These are phyloP conservation scores for Pheosia tremula DNA, from an alignment of 2,888 invertebrate species.

Conservation along the genomic window DNA sequence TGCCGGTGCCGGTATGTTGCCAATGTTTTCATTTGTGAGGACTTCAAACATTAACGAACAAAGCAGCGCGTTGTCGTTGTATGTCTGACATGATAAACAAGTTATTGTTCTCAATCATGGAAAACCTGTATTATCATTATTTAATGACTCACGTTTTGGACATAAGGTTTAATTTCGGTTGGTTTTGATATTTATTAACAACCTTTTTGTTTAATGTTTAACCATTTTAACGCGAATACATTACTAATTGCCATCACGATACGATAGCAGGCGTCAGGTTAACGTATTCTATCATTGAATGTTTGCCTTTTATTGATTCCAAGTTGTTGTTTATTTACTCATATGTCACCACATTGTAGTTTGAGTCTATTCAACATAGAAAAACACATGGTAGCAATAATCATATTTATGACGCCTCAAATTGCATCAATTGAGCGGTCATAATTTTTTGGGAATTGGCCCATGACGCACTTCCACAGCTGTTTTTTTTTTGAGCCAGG, in stretches of 20 bases:
- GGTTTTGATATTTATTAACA: no score
- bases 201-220: no score
- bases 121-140: neutral
- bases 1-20: no score
- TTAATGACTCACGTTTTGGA: conserved; percentile 1
- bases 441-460: no score
- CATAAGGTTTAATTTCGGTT: neutral
- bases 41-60: neutral
- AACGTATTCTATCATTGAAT: neutral
- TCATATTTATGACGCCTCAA: no score
- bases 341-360: neutral
- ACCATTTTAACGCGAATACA: no score
- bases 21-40: neutral
- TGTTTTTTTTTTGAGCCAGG: no score
- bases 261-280: no score
- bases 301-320: neutral
- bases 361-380: neutral
- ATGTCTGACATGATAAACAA: conserved; percentile 5
- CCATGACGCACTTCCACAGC: no score
- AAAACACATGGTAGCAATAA: no score
- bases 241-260: no score
- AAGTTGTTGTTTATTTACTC: conserved; percentile 1
- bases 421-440: no score
- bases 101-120: neutral
- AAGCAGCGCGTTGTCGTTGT: conserved; percentile 3